phyloP scores from a whole-genome alignment of 2,797 vertebrate genomes.

The Gephyroberyx darwinii region DNA sequence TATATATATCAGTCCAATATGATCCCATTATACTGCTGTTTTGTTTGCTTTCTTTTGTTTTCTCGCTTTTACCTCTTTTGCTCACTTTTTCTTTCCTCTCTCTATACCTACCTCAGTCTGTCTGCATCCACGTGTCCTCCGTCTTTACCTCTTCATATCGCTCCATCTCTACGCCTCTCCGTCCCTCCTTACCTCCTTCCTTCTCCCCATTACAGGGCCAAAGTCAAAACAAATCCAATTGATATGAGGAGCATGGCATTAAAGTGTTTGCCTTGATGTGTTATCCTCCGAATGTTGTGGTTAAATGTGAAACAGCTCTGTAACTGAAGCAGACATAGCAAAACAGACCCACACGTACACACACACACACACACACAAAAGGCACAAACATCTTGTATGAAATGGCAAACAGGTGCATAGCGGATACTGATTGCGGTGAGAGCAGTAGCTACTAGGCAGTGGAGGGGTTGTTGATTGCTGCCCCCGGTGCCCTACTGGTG shows the following conservation, averaged over 20 bases:
- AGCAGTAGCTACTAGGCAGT: slow-evolving; percentile 45
- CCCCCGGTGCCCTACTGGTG: slow-evolving; percentile 40
- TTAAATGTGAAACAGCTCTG: slow-evolving; percentile 45
- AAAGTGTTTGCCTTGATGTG: slow-evolving; percentile 54
- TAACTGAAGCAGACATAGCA: slow-evolving; percentile 18
- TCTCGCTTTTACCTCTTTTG: not conserved
- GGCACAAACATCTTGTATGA: not conserved
- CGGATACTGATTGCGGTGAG: slow-evolving; percentile 42
- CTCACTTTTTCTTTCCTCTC: not conserved
- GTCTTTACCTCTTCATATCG: slow-evolving; percentile 6
- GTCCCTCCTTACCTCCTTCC: slow-evolving; percentile 16
- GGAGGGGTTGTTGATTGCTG: slow-evolving; percentile 52
- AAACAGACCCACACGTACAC: slow-evolving; percentile 8
- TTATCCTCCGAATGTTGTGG: slow-evolving; percentile 29
- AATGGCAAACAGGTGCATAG: slow-evolving; percentile 6
- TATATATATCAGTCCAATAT: too few relatives aligned
- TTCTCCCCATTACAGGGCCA: slow-evolving; percentile 22
- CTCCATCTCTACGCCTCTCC: slow-evolving; percentile 7
- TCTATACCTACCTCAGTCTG: not conserved
- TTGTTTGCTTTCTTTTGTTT: not conserved
- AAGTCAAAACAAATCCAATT: slow-evolving; percentile 42
- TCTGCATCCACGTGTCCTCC: slow-evolving; percentile 1
- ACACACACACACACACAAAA: not conserved
- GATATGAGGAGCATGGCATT: slow-evolving; percentile 36
- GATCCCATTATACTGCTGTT: not conserved